Evolutionary conservation across 2,888 invertebrate species (phyloP).

Genomic region (Drosophila yooni): DNA sequence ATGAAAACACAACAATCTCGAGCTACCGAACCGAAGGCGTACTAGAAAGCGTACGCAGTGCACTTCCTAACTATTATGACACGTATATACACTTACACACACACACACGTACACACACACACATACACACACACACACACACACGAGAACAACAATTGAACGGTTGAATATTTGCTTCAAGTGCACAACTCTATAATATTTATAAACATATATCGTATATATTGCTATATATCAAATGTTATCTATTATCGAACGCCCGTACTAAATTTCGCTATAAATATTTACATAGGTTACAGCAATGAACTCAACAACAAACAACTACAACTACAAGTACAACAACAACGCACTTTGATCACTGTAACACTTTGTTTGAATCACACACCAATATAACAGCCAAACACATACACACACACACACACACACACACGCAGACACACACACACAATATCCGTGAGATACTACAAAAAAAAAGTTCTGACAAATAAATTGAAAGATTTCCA

Average conservation of each 20-base stretch:
- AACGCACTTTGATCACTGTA: conserved; percentile 74
- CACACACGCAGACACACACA: neutral
- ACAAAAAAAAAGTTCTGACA: conserved; percentile 5
- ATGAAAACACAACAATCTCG: conserved; percentile 27
- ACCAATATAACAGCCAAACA: conserved; percentile 48
- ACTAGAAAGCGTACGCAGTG: conserved; percentile 41
- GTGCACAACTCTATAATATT: conserved; percentile 55
- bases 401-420: conserved; percentile 28
- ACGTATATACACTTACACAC: conserved; percentile 38
- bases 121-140: conserved; percentile 21
- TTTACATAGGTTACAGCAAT: conserved; percentile 61
- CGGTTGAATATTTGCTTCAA: conserved; percentile 72
- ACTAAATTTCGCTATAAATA: conserved; percentile 63
- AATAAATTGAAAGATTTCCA: neutral
- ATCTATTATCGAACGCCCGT: conserved; percentile 45
- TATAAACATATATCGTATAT: conserved; percentile 41
- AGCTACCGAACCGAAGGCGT: conserved; percentile 60
- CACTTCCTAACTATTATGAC: conserved; percentile 65
- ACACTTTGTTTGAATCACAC: conserved; percentile 72
- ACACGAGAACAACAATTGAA: conserved; percentile 48
- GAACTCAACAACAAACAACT: conserved; percentile 44
- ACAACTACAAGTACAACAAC: conserved; percentile 53
- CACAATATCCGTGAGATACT: conserved; percentile 34
- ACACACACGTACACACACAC: conserved; percentile 43
- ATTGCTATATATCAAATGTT: conserved; percentile 51